These are phyloP conservation scores for Entelurus aequoreus DNA, from an alignment of 2,113 vertebrate species.

Conservation along the genomic window DNA sequence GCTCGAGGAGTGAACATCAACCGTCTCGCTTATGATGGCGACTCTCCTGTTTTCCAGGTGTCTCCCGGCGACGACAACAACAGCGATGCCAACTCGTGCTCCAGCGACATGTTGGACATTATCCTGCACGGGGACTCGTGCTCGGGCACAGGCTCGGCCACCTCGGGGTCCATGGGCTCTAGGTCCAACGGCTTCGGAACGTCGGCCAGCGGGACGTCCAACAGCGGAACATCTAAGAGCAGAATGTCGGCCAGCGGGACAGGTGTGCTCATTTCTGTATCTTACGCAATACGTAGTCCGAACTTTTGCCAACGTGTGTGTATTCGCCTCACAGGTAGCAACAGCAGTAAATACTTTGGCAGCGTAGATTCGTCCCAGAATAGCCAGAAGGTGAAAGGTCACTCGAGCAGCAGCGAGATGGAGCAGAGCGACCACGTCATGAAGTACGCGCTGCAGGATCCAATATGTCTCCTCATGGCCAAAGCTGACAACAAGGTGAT, in stretches of 20 bases:
- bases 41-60: conserved; percentile 43
- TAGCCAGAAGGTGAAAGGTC: conserved; percentile 71
- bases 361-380: conserved; percentile 90
- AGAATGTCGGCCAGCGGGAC: conserved; percentile 65
- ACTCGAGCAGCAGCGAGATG: conserved; percentile 34
- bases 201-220: conserved; percentile 58
- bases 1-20: too few relatives aligned
- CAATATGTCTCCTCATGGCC: conserved; percentile 81
- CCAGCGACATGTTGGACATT: conserved; percentile 84
- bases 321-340: conserved; percentile 71
- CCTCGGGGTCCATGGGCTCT: conserved; percentile 81
- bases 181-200: conserved; percentile 76
- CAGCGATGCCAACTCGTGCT: conserved; percentile 80
- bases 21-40: too few relatives aligned
- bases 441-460: conserved; percentile 79
- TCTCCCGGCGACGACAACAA: conserved; percentile 60
- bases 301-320: background rate
- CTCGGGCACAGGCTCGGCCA: conserved; percentile 81
- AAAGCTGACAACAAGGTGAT: conserved; percentile 79
- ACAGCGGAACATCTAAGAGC: conserved; percentile 55
- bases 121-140: conserved; percentile 81
- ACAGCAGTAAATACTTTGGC: conserved; percentile 90
- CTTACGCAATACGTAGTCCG: too few relatives aligned
- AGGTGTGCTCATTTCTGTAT: conserved; percentile 58
- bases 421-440: conserved; percentile 66